Percentiles rank a stretch among this genome's conserved stretches.
These are phyloP conservation scores for Microcebus lehilahytsara DNA, from an alignment of 2,113 vertebrate species.

Conservation along the genomic window DNA sequence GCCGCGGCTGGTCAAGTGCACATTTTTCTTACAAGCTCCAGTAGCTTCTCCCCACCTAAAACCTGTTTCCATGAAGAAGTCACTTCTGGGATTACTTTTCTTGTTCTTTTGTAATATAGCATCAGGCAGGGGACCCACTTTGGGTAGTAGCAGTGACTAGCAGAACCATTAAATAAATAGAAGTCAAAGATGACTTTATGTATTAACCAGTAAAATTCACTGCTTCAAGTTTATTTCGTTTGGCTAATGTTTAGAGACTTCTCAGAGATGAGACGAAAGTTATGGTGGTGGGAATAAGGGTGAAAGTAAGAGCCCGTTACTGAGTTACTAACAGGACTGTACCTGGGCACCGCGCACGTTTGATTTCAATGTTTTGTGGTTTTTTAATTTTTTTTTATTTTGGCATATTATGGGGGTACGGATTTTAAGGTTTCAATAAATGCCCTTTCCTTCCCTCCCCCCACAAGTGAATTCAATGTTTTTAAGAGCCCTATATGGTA, in stretches of 20 bases:
- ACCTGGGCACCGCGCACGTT: not conserved
- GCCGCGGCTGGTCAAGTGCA: not conserved
- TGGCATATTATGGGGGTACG: too few species aligned
- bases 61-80: not conserved
- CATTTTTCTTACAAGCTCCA: not conserved
- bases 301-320: not conserved
- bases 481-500: not conserved
- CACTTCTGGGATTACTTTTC: not conserved
- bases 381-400: not conserved
- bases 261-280: not conserved
- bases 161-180: not conserved
- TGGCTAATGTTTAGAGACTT: not conserved
- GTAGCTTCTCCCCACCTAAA: not conserved
- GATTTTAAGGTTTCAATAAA: too few species aligned
- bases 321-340: not conserved
- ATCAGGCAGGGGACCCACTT: not conserved
- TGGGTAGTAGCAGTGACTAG: not conserved
- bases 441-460: too few species aligned
- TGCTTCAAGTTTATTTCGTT: not conserved
- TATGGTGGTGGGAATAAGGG: not conserved
- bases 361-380: not conserved
- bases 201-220: not conserved
- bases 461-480: not conserved
- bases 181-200: not conserved
- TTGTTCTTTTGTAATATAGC: not conserved